phyloP scores from a whole-genome alignment of 1,140 invertebrate species.

The Nasonia giraulti region DNA sequence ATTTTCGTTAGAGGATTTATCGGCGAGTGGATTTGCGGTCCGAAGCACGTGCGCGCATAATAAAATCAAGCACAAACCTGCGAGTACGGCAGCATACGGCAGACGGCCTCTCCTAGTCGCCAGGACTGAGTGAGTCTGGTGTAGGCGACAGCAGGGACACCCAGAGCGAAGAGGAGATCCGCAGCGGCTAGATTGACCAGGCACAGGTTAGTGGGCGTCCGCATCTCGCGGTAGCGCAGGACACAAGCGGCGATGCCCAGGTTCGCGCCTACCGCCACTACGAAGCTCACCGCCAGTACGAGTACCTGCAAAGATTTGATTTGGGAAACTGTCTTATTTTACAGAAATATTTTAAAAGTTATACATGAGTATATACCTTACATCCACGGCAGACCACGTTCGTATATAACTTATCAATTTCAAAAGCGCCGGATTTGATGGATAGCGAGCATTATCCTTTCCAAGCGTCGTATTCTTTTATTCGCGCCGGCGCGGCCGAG shows the following conservation, averaged over 20 bases:
- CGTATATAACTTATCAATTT: too few species aligned
- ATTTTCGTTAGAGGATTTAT: too few species aligned
- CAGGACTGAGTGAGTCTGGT: slow-evolving; percentile 74
- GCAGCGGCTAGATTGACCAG: slow-evolving; percentile 82
- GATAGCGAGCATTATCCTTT: too few species aligned
- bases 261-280: slow-evolving; percentile 70
- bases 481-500: background rate
- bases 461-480: background rate
- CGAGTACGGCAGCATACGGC: slow-evolving; percentile 76
- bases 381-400: too few species aligned
- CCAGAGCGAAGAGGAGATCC: slow-evolving; percentile 78
- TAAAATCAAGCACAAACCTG: slow-evolving; percentile 68
- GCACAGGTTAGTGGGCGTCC: slow-evolving; percentile 85
- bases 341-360: too few species aligned
- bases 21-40: too few species aligned
- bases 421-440: too few species aligned
- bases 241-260: slow-evolving; percentile 69
- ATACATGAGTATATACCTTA: too few species aligned
- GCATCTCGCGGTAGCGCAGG: slow-evolving; percentile 79
- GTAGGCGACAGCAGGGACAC: slow-evolving; percentile 75
- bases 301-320: slow-evolving; percentile 53
- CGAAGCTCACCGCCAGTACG: slow-evolving; percentile 68
- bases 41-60: too few species aligned
- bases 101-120: slow-evolving; percentile 75
- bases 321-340: too few species aligned